phyloP scores from a whole-genome alignment of 2,113 vertebrate genomes.

The Oryzias curvinotus region DNA sequence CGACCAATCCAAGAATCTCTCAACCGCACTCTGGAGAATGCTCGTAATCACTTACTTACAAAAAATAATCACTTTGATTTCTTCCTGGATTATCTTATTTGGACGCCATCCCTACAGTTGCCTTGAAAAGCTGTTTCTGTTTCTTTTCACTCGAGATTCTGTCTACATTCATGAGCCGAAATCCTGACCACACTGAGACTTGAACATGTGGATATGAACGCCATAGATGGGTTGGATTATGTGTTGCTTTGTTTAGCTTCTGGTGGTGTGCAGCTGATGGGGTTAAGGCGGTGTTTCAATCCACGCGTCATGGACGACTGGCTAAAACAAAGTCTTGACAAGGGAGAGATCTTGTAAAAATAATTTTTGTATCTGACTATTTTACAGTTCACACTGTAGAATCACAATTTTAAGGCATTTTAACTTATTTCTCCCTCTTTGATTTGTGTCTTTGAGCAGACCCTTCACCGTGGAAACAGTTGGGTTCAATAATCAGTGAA shows the following conservation, averaged over 20 bases:
- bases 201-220: not conserved
- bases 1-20: slow-evolving; percentile 38
- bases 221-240: slow-evolving; percentile 6
- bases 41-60: slow-evolving; percentile 29
- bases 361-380: not conserved
- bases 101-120: slow-evolving; percentile 9
- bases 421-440: slow-evolving; percentile 3
- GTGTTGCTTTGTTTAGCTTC: slow-evolving; percentile 18
- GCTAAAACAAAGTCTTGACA: not conserved
- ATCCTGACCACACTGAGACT: too few relatives aligned
- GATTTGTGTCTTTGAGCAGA: slow-evolving; percentile 36
- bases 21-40: slow-evolving; percentile 25
- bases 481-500: slow-evolving; percentile 20
- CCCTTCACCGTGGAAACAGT: not conserved
- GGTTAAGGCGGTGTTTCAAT: slow-evolving; percentile 11
- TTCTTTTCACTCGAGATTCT: not conserved
- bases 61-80: slow-evolving; percentile 26
- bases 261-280: slow-evolving; percentile 23
- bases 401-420: not conserved
- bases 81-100: slow-evolving; percentile 9
- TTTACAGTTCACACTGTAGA: not conserved
- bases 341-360: not conserved
- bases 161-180: not conserved
- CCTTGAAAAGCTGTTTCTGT: slow-evolving; percentile 13
- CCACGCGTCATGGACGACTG: not conserved